A percentile compares a stretch with the other conserved stretches of the same genome.
These are phyloP conservation scores for Sphaeridia pumilis DNA, from an alignment of 2,888 invertebrate genomes.

Conservation along the genomic window DNA sequence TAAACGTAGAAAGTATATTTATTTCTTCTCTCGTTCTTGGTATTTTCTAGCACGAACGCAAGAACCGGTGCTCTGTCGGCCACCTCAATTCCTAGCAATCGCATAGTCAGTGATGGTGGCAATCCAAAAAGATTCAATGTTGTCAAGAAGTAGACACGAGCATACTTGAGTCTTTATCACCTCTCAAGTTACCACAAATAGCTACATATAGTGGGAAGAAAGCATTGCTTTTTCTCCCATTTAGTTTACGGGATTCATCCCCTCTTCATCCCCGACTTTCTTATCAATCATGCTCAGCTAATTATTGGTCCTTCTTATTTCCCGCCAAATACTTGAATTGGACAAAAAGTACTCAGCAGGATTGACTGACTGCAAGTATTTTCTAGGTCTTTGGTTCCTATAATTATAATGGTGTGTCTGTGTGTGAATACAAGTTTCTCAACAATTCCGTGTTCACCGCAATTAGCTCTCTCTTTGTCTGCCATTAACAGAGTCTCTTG, in stretches of 20 bases:
- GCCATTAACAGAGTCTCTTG: slow-evolving; percentile 3
- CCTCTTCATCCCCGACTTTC: background rate
- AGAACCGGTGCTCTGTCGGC: background rate
- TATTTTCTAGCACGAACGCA: background rate
- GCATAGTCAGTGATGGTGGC: background rate
- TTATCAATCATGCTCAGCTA: background rate
- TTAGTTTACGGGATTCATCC: background rate
- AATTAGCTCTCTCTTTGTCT: slow-evolving; percentile 1
- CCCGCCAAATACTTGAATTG: background rate
- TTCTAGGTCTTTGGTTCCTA: no score
- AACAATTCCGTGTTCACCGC: background rate
- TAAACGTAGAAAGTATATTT: background rate
- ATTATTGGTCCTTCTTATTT: background rate
- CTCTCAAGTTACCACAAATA: background rate
- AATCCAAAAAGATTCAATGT: background rate
- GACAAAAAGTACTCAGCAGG: no score
- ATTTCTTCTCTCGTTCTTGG: background rate
- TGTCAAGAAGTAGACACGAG: background rate
- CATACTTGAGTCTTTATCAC: background rate
- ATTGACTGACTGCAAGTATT: no score
- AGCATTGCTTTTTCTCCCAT: no score
- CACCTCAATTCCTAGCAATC: background rate
- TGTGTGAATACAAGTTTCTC: no score
- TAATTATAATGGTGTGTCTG: no score
- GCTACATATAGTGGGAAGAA: background rate